Percentiles rank a stretch among this genome's conserved stretches.
Evolutionary conservation across 2,113 vertebrate species (phyloP).

Genomic region (Actinemys pallida): DNA sequence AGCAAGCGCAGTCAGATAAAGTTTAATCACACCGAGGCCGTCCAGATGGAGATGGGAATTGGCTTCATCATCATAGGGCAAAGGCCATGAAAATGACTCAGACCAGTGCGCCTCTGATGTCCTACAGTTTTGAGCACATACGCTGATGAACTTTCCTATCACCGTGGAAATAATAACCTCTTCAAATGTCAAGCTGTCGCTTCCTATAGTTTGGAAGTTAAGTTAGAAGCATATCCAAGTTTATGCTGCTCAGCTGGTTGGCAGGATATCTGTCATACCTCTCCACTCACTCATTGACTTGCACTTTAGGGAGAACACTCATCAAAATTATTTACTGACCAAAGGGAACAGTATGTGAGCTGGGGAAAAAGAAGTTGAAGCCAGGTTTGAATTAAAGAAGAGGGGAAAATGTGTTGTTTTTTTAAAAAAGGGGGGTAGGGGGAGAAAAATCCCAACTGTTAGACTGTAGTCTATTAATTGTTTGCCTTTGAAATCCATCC

Average conservation of each 20-base stretch:
- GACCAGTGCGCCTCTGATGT: accelerated
- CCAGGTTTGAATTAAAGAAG: not conserved
- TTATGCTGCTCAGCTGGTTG: not conserved
- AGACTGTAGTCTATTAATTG: not conserved
- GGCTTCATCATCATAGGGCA: accelerated
- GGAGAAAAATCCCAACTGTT: not conserved
- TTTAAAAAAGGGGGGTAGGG: not conserved
- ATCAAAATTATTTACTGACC: not conserved
- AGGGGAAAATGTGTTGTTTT: not conserved
- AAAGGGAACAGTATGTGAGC: not conserved
- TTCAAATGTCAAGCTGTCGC: not conserved
- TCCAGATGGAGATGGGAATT: not conserved
- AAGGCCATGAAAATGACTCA: accelerated
- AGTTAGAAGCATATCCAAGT: not conserved
- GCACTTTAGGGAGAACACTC: not conserved
- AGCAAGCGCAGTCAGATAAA: accelerated
- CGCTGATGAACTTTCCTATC: not conserved
- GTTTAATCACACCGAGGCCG: accelerated
- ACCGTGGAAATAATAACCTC: not conserved
- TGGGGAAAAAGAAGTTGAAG: not conserved
- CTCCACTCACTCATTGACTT: not conserved
- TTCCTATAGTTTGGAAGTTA: not conserved
- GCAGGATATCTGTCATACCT: not conserved
- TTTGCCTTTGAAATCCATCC: constrained; percentile 1
- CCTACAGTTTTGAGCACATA: not conserved